These are phyloP conservation scores for Tamandua tetradactyla DNA, from an alignment of 2,797 vertebrate genomes.

Conservation along the genomic window DNA sequence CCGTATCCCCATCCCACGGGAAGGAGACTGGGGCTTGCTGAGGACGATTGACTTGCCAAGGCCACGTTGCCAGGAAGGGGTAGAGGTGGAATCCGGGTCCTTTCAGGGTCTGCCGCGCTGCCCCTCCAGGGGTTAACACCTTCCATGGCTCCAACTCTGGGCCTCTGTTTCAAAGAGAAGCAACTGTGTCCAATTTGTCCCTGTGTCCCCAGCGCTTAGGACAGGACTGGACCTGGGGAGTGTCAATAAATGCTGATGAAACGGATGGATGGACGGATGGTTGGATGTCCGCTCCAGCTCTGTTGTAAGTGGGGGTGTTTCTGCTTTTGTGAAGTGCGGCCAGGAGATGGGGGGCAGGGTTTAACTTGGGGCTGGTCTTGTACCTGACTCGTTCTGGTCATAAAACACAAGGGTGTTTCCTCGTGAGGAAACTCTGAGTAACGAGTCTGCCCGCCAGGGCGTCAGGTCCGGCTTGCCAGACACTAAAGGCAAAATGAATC, in stretches of 20 bases:
- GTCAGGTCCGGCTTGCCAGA: conserved; percentile 64
- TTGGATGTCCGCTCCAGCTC: neutral
- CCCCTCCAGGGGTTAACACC: neutral
- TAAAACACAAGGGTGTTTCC: conserved; percentile 69
- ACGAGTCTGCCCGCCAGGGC: neutral
- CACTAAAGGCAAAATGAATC: conserved; percentile 48
- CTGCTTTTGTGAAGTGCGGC: neutral
- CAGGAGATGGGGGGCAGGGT: conserved; percentile 1
- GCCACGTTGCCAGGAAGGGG: neutral
- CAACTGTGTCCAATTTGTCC: neutral
- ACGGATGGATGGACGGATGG: neutral
- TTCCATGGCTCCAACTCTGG: neutral
- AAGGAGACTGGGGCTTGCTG: no score
- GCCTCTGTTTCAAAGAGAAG: neutral
- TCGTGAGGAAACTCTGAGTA: neutral
- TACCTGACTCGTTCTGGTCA: conserved; percentile 42
- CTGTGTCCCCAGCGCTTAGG: neutral
- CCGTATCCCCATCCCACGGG: neutral
- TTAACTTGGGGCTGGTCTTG: conserved; percentile 53
- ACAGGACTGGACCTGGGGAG: neutral
- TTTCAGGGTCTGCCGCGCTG: neutral
- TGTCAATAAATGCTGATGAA: neutral
- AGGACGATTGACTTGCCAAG: neutral
- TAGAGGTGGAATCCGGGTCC: neutral
- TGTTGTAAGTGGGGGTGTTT: conserved; percentile 53